phyloP scores from a whole-genome alignment of 2,797 vertebrate genomes.

The Poecile montanus region DNA sequence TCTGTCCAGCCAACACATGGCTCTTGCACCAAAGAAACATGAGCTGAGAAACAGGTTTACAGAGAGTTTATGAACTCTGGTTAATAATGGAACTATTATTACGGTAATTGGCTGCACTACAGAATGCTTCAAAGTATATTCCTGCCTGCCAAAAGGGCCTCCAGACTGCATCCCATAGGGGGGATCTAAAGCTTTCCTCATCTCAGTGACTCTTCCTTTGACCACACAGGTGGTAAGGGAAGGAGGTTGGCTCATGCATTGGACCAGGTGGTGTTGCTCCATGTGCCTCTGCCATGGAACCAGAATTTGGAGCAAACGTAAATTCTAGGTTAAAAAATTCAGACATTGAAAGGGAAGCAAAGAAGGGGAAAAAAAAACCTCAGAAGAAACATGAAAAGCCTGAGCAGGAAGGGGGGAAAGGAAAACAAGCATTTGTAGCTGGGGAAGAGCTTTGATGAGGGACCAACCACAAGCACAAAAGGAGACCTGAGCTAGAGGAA shows the following conservation, averaged over 20 bases:
- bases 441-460: not conserved
- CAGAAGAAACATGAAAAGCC: not conserved
- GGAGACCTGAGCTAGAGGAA: not conserved
- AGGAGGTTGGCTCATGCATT: not conserved
- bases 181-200: not conserved
- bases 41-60: slow-evolving; percentile 42
- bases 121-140: not conserved
- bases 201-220: not conserved
- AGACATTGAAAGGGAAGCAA: not conserved
- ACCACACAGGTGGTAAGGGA: not conserved
- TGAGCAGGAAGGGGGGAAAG: not conserved
- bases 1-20: slow-evolving; percentile 12
- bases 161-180: not conserved
- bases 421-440: not conserved
- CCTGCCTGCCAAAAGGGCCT: slow-evolving; percentile 10
- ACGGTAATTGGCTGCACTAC: slow-evolving; percentile 25
- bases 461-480: not conserved
- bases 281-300: not conserved
- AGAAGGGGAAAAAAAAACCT: not conserved
- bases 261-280: not conserved
- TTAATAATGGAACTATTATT: slow-evolving; percentile 55
- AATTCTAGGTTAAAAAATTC: not conserved
- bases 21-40: slow-evolving; percentile 20
- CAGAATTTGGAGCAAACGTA: not conserved
- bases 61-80: slow-evolving; percentile 46